A percentile compares a stretch with the other conserved stretches of the same genome.
phyloP scores from a whole-genome alignment of 35 echinoderm and acorn worm genomes.

The Holothuria glaberrima region DNA sequence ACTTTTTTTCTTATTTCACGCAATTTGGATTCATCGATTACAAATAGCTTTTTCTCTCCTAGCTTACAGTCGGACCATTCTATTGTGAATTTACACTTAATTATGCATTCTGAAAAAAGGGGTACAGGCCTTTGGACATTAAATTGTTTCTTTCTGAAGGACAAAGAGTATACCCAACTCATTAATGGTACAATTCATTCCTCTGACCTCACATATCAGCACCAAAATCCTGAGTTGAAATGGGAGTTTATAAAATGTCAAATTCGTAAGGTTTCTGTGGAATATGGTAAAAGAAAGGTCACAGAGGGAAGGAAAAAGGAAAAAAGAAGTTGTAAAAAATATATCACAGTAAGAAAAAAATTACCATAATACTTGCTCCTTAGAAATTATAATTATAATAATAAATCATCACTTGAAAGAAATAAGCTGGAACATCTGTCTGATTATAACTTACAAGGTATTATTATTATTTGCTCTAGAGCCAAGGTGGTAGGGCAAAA shows the following conservation, averaged over 20 bases:
- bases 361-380: neutral
- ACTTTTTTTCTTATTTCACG: too few relatives aligned
- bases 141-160: conserved; percentile 9
- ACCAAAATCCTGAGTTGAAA: neutral
- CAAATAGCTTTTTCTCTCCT: neutral
- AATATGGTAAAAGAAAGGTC: conserved; percentile 6
- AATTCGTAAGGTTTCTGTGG: neutral
- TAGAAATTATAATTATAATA: too few relatives aligned
- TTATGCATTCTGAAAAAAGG: neutral
- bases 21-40: too few relatives aligned
- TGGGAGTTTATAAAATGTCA: conserved; percentile 8
- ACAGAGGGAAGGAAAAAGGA: conserved; percentile 4
- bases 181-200: neutral
- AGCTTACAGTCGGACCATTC: conserved; percentile 6
- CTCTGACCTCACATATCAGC: neutral
- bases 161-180: neutral
- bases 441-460: conserved; percentile 22
- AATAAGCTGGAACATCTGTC: neutral
- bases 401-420: neutral
- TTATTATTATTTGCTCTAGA: too few relatives aligned
- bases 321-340: neutral
- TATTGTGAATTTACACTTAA: neutral
- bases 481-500: too few relatives aligned
- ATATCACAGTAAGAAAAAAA: neutral
- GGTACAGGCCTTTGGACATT: neutral